Base-by-base conservation (phyloP, 2,113 vertebrate genomes). In the Brachyhypopomus gauderio region DNA sequence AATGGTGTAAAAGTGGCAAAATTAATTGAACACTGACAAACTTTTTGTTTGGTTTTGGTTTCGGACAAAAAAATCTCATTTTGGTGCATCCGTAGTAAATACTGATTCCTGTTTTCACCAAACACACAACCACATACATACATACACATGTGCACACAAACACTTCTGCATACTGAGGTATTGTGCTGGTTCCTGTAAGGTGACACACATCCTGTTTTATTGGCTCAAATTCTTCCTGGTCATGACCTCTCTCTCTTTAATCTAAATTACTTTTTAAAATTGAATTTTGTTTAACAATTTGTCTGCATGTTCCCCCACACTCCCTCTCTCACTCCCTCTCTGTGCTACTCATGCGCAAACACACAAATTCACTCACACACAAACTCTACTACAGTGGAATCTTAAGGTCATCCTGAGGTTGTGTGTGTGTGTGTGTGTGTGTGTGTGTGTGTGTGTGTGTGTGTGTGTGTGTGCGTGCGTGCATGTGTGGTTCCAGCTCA, bases 31-130 rank as follows among this genome's bases (percentile, higher is more conserved):
- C 30, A 30, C n/a, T 30, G 30, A 30, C 30, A 30, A 30, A 30
- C 30, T 30, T 1, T 30, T 30, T 30, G 2, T 30, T 30, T 30
- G 1, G 1, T 30, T 30, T 30, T 30, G 30, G 30, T 30, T 30
- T 30, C 3, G 30, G 30, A 30, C 30, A 30, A 30, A 30, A 3
- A 30, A 30, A 30, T 30, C n/a, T 30, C 30, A 30, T 30, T 30
- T 30, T 2, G 30, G 30, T 30, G 30, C 30, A 30, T 30, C 30
- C 30, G 30, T 89, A 88, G 86, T 86, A 82, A 86, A 85, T 87
- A 90, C 81, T 89, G 85, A 90, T 85, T 78, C 80, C 84, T 93
- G 92, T 93, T 91, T 91, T 91, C 90, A 89, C 70, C 78, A 70
- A 56, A 19, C 27, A 55, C 27, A 74, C 38, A 20, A 77, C 62